Evolutionary conservation across 2,113 vertebrate species (phyloP).

Genomic region (Podocnemis expansa): DNA sequence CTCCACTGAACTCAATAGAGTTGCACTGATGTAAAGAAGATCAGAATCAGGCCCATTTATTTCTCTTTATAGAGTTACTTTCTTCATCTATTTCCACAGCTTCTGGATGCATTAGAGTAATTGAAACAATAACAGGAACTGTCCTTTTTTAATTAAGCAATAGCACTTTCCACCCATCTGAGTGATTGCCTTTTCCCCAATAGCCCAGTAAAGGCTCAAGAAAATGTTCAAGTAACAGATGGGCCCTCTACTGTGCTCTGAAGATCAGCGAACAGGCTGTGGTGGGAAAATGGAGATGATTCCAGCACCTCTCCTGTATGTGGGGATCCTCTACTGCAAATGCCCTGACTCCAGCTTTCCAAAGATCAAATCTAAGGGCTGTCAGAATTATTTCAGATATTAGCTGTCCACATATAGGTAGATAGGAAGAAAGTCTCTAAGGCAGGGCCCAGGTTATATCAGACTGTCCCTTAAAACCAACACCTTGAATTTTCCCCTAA

Average conservation of each 20-base stretch:
- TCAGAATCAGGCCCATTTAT: not conserved
- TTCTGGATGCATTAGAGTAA: not conserved
- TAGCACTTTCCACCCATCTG: rapidly evolving
- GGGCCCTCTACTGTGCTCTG: not conserved
- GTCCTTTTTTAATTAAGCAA: not conserved
- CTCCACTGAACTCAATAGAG: not conserved
- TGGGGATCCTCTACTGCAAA: not conserved
- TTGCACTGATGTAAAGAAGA: not conserved
- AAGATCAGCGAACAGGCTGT: not conserved
- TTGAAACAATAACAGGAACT: not conserved
- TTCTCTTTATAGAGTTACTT: not conserved
- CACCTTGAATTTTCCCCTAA: not conserved
- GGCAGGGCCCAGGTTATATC: not conserved
- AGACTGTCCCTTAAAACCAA: not conserved
- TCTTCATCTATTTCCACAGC: not conserved
- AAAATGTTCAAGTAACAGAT: not conserved
- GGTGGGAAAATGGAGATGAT: not conserved
- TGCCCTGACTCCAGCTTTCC: not conserved
- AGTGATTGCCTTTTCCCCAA: not conserved
- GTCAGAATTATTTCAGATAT: not conserved
- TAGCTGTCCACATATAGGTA: not conserved
- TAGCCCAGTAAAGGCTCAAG: not conserved
- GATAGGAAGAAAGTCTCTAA: not conserved
- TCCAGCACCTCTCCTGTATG: not conserved
- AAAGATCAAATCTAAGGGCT: not conserved